A percentile compares a stretch with the other conserved stretches of the same genome.
These are phyloP conservation scores for Seriola quinqueradiata DNA, from an alignment of 2,113 vertebrate genomes.

Conservation along the genomic window DNA sequence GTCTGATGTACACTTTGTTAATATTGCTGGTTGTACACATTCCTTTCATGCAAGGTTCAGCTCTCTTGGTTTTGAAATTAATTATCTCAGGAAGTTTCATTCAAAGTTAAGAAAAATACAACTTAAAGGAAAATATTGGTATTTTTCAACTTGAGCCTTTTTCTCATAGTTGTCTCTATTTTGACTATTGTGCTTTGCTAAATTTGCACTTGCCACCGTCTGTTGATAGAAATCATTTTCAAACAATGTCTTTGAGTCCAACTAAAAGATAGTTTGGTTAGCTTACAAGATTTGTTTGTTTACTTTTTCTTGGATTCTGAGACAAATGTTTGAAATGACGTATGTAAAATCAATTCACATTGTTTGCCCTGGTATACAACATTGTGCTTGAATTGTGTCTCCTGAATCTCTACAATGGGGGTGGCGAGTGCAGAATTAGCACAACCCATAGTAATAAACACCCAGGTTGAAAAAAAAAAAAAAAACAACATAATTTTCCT, in stretches of 20 bases:
- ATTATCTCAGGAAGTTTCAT: slow-evolving; percentile 29
- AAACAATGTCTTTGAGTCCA: no score
- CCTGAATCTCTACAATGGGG: background rate
- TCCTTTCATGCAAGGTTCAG: background rate
- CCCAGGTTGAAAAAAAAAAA: background rate
- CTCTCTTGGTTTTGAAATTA: background rate
- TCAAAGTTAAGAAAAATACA: background rate
- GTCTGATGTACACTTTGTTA: background rate
- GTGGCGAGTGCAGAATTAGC: background rate
- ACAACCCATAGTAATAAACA: background rate
- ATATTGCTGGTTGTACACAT: slow-evolving; percentile 11
- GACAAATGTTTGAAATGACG: background rate
- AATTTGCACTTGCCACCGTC: no score
- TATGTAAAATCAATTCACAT: background rate
- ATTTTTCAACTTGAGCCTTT: no score
- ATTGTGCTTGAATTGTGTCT: background rate
- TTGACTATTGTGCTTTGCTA: no score
- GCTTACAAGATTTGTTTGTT: no score
- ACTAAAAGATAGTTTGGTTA: no score
- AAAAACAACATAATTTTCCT: no score
- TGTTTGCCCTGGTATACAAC: background rate
- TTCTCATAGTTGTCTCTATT: no score
- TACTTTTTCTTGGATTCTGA: background rate
- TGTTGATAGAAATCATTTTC: no score
- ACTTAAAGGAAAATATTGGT: no score